Percentiles rank a stretch among this genome's conserved stretches.
Evolutionary conservation across 2,113 vertebrate species (phyloP).

Genomic region (Sus scrofa): T2T-Sscrofa CM000819.6:86066001-86066500

Average conservation of each 20-base stretch:
- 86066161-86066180: background rate
- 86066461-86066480: background rate
- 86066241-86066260: background rate
- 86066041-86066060: constrained; percentile 3
- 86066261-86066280: background rate
- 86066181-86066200: background rate
- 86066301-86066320: background rate
- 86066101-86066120: background rate
- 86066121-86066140: background rate
- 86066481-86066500: constrained; percentile 1
- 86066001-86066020: too few species aligned
- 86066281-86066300: background rate
- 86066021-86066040: background rate
- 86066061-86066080: constrained; percentile 12
- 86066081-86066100: background rate
- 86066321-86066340: background rate
- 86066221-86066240: background rate
- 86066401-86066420: background rate
- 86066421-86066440: background rate
- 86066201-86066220: background rate
- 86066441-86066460: background rate
- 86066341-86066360: background rate
- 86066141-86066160: background rate
- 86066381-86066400: background rate
- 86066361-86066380: background rate